A percentile compares a stretch with the other conserved stretches of the same genome.
phyloP scores from a whole-genome alignment of 2,113 vertebrate species.

The Malurus alboscapulatus region DNA sequence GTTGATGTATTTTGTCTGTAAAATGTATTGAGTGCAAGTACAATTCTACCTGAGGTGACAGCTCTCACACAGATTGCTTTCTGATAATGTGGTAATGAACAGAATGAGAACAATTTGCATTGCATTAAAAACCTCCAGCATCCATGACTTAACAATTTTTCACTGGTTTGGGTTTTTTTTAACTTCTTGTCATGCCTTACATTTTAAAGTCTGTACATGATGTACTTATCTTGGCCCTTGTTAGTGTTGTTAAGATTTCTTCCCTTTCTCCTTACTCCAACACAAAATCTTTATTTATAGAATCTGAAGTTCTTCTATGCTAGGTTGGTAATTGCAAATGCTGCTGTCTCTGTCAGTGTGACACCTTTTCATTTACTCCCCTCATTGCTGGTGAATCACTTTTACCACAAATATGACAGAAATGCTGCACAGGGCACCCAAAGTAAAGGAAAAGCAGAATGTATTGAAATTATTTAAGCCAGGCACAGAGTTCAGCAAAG shows the following conservation, averaged over 20 bases:
- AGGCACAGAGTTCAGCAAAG: not conserved
- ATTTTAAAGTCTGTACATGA: not conserved
- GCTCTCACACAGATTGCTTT: not conserved
- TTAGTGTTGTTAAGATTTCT: not conserved
- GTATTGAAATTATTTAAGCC: not conserved
- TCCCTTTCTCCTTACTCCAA: not conserved
- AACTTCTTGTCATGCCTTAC: not conserved
- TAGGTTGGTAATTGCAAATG: not conserved
- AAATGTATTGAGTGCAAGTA: not conserved
- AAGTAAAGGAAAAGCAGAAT: not conserved
- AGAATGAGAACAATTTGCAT: not conserved
- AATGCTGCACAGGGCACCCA: not conserved
- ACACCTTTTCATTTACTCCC: not conserved
- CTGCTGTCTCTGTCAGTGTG: not conserved
- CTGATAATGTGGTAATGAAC: not conserved
- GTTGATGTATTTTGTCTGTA: not conserved
- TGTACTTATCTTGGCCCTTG: not conserved
- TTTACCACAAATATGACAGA: not conserved
- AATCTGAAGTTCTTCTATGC: not conserved
- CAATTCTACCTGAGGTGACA: not conserved
- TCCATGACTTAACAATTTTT: not conserved
- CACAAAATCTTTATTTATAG: not conserved
- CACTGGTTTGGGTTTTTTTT: not conserved
- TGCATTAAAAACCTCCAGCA: not conserved
- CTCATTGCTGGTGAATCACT: not conserved